Evolutionary conservation across 2,113 vertebrate genomes (phyloP).

Genomic region (Atlantisia rogersi): DNA sequence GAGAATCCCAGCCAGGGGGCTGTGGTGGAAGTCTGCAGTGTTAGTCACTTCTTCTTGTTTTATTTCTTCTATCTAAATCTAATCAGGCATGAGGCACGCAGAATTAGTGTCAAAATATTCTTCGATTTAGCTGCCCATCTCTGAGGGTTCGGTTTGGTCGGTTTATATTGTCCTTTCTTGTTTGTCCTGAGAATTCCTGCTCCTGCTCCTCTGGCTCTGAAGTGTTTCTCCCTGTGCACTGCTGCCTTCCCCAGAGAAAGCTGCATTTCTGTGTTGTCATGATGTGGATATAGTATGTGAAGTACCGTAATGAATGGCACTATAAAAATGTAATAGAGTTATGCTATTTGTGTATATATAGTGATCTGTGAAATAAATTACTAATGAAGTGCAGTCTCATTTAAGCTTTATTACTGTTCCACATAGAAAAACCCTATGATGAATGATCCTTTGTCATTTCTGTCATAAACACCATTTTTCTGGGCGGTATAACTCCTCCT

Average conservation of each 20-base stretch:
- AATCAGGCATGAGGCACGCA: background rate
- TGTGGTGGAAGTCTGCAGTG: background rate
- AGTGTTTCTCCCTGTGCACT: background rate
- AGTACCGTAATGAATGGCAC: conserved; percentile 54
- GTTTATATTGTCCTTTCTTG: background rate
- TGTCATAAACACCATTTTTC: conserved; percentile 72
- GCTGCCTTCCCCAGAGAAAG: background rate
- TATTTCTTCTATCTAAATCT: background rate
- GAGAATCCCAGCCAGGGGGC: background rate
- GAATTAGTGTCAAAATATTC: background rate
- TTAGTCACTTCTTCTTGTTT: background rate
- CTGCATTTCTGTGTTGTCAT: background rate
- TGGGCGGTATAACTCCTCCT: conserved; percentile 47
- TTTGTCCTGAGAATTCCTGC: background rate
- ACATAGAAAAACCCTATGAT: conserved; percentile 61
- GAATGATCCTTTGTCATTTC: conserved; percentile 71
- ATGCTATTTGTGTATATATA: conserved; percentile 64
- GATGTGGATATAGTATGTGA: conserved; percentile 28
- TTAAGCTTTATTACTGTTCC: conserved; percentile 72
- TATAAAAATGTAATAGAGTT: conserved; percentile 59
- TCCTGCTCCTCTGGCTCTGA: background rate
- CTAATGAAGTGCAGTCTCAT: conserved; percentile 68
- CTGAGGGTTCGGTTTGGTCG: background rate
- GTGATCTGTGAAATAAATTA: conserved; percentile 72
- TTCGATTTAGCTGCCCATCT: background rate